Percentiles rank a stretch among this genome's conserved stretches.
phyloP scores from a whole-genome alignment of 2,113 vertebrate species.

The Eolophus roseicapilla region DNA sequence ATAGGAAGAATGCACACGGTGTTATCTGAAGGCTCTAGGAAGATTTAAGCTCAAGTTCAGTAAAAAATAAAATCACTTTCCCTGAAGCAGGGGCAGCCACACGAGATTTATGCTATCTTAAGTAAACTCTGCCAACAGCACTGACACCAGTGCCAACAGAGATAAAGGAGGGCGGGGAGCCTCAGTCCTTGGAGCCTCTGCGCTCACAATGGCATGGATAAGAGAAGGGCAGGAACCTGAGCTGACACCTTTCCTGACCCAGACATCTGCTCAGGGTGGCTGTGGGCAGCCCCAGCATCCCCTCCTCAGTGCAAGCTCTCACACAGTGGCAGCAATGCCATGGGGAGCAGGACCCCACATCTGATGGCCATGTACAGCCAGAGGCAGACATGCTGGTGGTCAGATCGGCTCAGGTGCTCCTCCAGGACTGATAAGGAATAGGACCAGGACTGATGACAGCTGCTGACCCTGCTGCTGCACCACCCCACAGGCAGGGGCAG shows the following conservation, averaged over 20 bases:
- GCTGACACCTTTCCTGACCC: neutral
- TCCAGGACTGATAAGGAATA: neutral
- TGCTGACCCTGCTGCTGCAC: neutral
- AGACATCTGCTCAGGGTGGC: neutral
- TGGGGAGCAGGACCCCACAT: neutral
- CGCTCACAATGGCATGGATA: neutral
- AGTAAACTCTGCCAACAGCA: slow-evolving; percentile 16
- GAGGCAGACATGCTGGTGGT: neutral
- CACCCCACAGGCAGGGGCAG: neutral
- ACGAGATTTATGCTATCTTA: neutral
- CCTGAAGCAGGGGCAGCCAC: neutral
- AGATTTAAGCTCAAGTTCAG: slow-evolving; percentile 31
- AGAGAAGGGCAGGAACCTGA: neutral
- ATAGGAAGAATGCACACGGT: neutral
- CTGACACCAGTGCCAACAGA: neutral
- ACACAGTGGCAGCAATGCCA: neutral
- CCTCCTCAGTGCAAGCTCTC: neutral
- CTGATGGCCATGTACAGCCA: neutral
- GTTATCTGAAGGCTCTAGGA: slow-evolving; percentile 25
- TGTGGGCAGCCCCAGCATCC: neutral
- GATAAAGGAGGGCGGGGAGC: neutral
- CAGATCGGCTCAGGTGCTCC: neutral
- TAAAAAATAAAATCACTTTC: neutral
- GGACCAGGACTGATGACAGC: neutral
- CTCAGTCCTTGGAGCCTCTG: neutral